These are phyloP conservation scores for Lapara coniferarum DNA, from an alignment of 2,888 invertebrate genomes.

Conservation along the genomic window DNA sequence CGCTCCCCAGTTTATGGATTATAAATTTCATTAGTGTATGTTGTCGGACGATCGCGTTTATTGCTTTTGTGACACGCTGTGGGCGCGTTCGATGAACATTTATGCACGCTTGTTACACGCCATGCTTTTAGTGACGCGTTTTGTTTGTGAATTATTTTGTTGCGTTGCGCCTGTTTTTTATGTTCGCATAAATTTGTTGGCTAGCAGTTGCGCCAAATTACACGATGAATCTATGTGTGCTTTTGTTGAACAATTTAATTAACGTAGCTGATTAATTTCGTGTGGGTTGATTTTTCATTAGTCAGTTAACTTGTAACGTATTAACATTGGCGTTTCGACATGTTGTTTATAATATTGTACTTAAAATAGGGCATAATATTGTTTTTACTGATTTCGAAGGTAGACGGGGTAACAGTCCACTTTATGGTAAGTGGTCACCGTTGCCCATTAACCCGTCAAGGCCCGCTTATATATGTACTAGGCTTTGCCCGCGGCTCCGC, in stretches of 20 bases:
- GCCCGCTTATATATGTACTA: too few relatives aligned
- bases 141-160: constrained; percentile 26
- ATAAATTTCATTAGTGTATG: constrained; percentile 80
- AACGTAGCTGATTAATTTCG: not conserved
- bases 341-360: too few relatives aligned
- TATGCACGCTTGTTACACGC: constrained; percentile 26
- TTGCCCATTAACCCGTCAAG: too few relatives aligned
- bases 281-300: not conserved
- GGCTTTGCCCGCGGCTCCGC: too few relatives aligned
- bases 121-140: constrained; percentile 21
- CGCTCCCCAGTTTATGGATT: constrained; percentile 72
- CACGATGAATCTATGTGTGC: constrained; percentile 17
- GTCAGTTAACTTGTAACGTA: not conserved
- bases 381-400: too few relatives aligned
- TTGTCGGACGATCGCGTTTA: constrained; percentile 70
- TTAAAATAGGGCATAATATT: too few relatives aligned
- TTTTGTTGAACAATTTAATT: constrained; percentile 9
- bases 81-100: constrained; percentile 29
- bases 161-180: constrained; percentile 24
- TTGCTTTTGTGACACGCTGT: constrained; percentile 51
- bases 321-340: not conserved
- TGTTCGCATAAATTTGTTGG: constrained; percentile 23
- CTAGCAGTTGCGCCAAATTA: not conserved
- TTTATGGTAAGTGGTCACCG: too few relatives aligned
- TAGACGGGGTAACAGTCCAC: too few relatives aligned